Conservation (phyloP, 2,888 invertebrate genomes). For the Tipula lateralis region DNA sequence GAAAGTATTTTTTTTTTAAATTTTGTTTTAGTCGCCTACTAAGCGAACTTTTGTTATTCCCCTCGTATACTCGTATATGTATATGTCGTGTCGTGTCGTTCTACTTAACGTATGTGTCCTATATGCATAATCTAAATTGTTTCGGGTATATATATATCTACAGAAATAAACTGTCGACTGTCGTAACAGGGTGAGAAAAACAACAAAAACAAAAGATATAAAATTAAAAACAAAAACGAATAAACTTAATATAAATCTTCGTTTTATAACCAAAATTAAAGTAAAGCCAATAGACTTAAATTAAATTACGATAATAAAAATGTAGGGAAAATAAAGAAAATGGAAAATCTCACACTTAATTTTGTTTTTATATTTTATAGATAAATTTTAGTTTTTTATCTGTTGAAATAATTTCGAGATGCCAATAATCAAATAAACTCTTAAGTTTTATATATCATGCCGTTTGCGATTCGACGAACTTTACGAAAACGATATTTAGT, state of each 20-base stretch:
- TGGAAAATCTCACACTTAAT: slow-evolving; percentile 19
- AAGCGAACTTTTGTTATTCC: no score
- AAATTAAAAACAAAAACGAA: background rate
- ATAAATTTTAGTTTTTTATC: background rate
- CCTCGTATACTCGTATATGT: no score
- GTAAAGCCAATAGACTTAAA: slow-evolving; percentile 24
- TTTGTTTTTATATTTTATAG: background rate
- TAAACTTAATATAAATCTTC: slow-evolving; percentile 19
- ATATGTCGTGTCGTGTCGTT: no score
- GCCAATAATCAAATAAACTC: slow-evolving; percentile 1
- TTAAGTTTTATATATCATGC: no score
- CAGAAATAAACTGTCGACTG: background rate
- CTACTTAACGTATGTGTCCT: background rate
- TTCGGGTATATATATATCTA: no score
- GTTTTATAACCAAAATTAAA: background rate
- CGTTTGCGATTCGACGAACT: no score
- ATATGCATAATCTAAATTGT: background rate
- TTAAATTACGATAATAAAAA: slow-evolving; percentile 9
- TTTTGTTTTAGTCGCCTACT: no score
- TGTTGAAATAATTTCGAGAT: background rate
- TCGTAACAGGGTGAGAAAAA: background rate
- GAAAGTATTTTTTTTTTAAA: no score
- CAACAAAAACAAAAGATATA: background rate
- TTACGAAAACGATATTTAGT: no score
- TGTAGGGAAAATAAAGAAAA: slow-evolving; percentile 11